These are phyloP conservation scores for Ophion ellenae DNA, from an alignment of 2,888 invertebrate species.

Conservation along the genomic window DNA sequence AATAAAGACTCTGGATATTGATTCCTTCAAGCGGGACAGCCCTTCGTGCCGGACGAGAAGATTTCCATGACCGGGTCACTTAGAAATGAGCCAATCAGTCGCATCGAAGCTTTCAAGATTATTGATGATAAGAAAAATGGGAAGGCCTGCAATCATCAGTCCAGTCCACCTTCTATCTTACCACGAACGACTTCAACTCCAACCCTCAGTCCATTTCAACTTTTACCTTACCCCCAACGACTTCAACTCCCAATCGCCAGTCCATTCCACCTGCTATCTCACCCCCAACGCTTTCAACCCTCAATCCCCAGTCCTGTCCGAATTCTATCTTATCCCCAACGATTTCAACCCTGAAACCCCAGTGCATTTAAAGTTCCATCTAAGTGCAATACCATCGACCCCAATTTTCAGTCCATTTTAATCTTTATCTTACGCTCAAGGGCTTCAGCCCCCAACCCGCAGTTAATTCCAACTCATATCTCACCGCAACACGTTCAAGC, in stretches of 20 bases:
- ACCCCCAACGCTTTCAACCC: neutral
- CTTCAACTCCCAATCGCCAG: neutral
- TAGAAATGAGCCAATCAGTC: neutral
- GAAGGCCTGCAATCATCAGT: neutral
- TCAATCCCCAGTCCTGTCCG: too few relatives aligned
- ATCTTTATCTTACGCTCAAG: neutral
- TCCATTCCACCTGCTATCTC: neutral
- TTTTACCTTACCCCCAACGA: neutral
- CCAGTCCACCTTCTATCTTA: neutral
- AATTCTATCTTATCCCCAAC: too few relatives aligned
- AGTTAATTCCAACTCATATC: too few relatives aligned
- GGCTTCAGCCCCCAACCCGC: neutral
- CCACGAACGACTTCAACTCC: neutral
- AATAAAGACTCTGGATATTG: slow-evolving; percentile 20
- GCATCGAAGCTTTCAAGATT: neutral
- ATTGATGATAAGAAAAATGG: neutral
- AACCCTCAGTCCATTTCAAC: neutral
- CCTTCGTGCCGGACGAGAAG: slow-evolving; percentile 8
- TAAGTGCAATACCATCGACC: too few relatives aligned
- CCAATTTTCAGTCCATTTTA: neutral
- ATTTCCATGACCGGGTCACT: slow-evolving; percentile 6
- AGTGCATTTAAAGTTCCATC: too few relatives aligned
- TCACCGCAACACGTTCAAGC: too few relatives aligned
- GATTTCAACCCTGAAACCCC: neutral
- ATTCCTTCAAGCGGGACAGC: neutral